Conservation (phyloP, 2,113 vertebrate genomes). For the Oplegnathus fasciatus region DNA sequence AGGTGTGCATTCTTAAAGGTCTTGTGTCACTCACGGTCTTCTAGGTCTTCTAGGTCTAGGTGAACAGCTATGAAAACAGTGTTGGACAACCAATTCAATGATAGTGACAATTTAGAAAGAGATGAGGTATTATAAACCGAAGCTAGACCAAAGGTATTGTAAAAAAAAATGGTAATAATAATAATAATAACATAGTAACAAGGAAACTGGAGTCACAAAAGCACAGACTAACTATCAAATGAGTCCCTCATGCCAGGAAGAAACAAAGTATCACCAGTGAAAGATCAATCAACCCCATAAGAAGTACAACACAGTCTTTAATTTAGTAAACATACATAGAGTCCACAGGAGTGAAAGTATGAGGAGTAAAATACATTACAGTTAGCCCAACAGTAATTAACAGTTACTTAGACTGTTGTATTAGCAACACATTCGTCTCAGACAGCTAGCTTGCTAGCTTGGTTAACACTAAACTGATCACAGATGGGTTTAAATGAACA, state of each 20-base stretch:
- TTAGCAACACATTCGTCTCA: not conserved
- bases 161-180: not conserved
- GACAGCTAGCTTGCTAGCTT: not conserved
- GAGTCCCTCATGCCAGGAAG: not conserved
- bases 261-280: not conserved
- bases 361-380: not conserved
- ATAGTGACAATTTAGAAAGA: too few species aligned
- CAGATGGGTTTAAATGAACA: not conserved
- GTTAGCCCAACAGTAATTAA: not conserved
- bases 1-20: conserved; percentile 12
- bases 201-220: too few species aligned
- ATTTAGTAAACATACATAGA: not conserved
- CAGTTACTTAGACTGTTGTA: not conserved
- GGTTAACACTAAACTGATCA: not conserved
- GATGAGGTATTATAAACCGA: not conserved
- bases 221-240: not conserved
- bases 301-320: not conserved
- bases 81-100: too few species aligned
- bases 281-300: too few species aligned
- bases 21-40: not conserved
- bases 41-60: not conserved
- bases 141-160: not conserved
- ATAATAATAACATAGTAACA: too few species aligned
- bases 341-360: not conserved
- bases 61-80: too few species aligned